A percentile compares a stretch with the other conserved stretches of the same genome.
Evolutionary conservation across 2,888 invertebrate species (phyloP).

Genomic region (Archips crataeganus): DNA sequence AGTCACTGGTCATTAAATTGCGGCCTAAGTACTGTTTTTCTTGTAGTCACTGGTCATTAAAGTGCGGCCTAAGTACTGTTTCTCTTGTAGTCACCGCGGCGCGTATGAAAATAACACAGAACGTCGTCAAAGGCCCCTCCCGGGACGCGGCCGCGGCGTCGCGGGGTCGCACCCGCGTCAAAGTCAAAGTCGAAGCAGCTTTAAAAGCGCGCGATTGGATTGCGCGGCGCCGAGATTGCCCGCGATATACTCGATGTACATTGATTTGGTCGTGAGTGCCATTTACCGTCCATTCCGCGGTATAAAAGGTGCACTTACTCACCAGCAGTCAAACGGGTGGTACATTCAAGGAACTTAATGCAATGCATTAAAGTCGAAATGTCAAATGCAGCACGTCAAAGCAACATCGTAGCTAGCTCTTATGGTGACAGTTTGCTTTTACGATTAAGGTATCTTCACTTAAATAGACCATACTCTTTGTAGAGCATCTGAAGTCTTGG

Average conservation of each 20-base stretch:
- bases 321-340: too few relatives aligned
- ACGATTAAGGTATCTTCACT: too few relatives aligned
- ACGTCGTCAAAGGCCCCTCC: slow-evolving; percentile 11
- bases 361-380: too few relatives aligned
- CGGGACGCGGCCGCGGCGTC: background rate
- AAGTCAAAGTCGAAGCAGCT: background rate
- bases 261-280: background rate
- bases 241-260: background rate
- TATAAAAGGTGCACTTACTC: too few relatives aligned
- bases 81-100: background rate
- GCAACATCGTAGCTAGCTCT: too few relatives aligned
- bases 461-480: too few relatives aligned
- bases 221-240: background rate
- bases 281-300: background rate
- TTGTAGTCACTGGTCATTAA: background rate
- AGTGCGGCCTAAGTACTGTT: background rate
- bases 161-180: slow-evolving; percentile 3
- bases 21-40: background rate
- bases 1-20: too few relatives aligned
- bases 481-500: too few relatives aligned
- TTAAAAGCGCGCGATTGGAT: background rate
- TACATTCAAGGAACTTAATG: too few relatives aligned
- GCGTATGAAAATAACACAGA: slow-evolving; percentile 20
- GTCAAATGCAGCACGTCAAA: too few relatives aligned
- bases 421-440: too few relatives aligned